These are phyloP conservation scores for Mesembrinibis cayennensis DNA, from an alignment of 2,113 vertebrate species.

Conservation along the genomic window DNA sequence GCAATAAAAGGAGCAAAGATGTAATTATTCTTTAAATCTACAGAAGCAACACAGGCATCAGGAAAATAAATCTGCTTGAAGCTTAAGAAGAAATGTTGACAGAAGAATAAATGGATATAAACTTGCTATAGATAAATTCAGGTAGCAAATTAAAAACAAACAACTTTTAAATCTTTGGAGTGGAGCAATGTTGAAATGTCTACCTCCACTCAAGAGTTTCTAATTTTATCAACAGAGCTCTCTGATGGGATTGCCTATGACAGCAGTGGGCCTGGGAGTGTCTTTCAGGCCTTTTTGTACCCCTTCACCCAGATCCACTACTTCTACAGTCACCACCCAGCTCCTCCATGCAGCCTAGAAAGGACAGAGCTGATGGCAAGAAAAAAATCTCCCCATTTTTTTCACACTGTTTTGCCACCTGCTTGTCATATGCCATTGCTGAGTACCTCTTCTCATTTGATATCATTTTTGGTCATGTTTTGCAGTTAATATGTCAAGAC, in stretches of 20 bases:
- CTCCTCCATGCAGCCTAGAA: not conserved
- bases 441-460: not conserved
- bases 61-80: not conserved
- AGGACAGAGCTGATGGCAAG: not conserved
- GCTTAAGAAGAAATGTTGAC: not conserved
- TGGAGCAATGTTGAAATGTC: not conserved
- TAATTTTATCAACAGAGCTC: not conserved
- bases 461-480: not conserved
- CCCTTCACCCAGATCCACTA: not conserved
- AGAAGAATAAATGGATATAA: not conserved
- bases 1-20: not conserved
- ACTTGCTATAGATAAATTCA: not conserved
- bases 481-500: not conserved
- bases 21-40: not conserved
- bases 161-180: not conserved
- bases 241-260: not conserved
- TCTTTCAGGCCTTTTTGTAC: not conserved
- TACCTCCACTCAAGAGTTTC: not conserved
- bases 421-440: not conserved
- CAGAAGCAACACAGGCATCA: not conserved
- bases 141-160: not conserved
- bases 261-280: not conserved
- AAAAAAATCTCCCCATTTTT: not conserved
- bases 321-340: not conserved
- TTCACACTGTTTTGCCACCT: not conserved